Percentiles rank a stretch among this genome's conserved stretches.
Conservation (phyloP, 2,888 invertebrate genomes). For the Stenoptilia bipunctidactyla region DNA sequence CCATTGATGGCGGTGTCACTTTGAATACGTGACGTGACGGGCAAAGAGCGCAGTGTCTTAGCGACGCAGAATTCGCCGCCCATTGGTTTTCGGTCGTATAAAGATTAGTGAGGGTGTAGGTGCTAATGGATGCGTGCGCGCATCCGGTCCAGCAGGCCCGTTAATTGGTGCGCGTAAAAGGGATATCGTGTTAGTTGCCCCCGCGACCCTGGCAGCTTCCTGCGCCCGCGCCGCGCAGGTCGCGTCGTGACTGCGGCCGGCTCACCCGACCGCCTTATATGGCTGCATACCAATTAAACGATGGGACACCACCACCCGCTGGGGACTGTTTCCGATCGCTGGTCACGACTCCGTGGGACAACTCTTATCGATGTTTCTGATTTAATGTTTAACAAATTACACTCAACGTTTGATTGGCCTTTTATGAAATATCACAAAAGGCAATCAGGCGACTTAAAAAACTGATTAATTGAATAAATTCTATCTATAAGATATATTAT, state of each 20-base stretch:
- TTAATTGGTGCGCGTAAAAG: slow-evolving; percentile 70
- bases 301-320: slow-evolving; percentile 27
- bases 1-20: slow-evolving; percentile 15
- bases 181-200: slow-evolving; percentile 62
- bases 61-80: slow-evolving; percentile 25
- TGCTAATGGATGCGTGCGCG: slow-evolving; percentile 62
- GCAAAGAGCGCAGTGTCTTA: slow-evolving; percentile 18
- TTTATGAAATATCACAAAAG: too few relatives aligned
- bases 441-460: too few relatives aligned
- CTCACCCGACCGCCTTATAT: slow-evolving; percentile 34
- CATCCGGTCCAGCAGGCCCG: slow-evolving; percentile 63
- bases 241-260: slow-evolving; percentile 33
- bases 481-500: too few relatives aligned
- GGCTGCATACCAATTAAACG: slow-evolving; percentile 36
- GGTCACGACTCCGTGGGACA: slow-evolving; percentile 25
- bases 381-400: not conserved
- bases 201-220: slow-evolving; percentile 41
- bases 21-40: slow-evolving; percentile 23
- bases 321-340: slow-evolving; percentile 29
- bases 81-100: slow-evolving; percentile 27
- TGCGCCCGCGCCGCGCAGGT: slow-evolving; percentile 30
- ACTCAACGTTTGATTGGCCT: not conserved
- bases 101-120: slow-evolving; percentile 63
- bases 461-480: too few relatives aligned
- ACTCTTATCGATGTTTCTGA: slow-evolving; percentile 5